Evolutionary conservation across 2,113 vertebrate genomes (phyloP).

Genomic region (Rhynchomys soricoides): DNA sequence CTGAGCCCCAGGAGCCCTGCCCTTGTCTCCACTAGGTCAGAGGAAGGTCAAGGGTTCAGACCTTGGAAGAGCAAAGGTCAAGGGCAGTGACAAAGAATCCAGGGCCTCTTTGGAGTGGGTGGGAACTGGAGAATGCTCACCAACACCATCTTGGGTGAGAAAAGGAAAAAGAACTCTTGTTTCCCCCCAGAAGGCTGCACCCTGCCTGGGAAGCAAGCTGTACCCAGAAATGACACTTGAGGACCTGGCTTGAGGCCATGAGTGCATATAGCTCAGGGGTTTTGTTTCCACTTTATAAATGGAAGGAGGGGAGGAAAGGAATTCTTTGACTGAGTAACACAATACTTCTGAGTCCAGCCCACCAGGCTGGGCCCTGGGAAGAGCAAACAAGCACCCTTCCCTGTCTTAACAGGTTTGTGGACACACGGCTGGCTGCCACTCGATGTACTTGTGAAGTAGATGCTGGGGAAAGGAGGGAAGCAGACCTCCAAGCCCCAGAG

Average conservation of each 20-base stretch:
- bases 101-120: neutral
- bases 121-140: neutral
- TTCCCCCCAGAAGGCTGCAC: slow-evolving; percentile 12
- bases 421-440: slow-evolving; percentile 60
- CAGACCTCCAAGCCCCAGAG: neutral
- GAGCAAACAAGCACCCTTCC: slow-evolving; percentile 79
- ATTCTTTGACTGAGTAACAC: slow-evolving; percentile 78
- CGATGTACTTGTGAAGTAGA: slow-evolving; percentile 18
- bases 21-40: neutral
- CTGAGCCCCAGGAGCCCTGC: neutral
- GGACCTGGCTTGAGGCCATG: slow-evolving; percentile 69
- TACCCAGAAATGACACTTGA: slow-evolving; percentile 54
- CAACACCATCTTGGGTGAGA: neutral
- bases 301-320: slow-evolving; percentile 52
- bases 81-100: neutral
- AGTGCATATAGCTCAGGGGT: neutral
- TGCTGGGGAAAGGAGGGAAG: rapidly evolving
- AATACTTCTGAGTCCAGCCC: slow-evolving; percentile 56
- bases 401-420: slow-evolving; percentile 74
- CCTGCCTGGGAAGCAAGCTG: slow-evolving; percentile 43
- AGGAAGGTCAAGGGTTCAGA: neutral
- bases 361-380: slow-evolving; percentile 82
- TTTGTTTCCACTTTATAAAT: slow-evolving; percentile 67
- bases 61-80: neutral
- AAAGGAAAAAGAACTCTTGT: neutral